These are phyloP conservation scores for Paradisaea rubra DNA, from an alignment of 2,113 vertebrate genomes.

Conservation along the genomic window DNA sequence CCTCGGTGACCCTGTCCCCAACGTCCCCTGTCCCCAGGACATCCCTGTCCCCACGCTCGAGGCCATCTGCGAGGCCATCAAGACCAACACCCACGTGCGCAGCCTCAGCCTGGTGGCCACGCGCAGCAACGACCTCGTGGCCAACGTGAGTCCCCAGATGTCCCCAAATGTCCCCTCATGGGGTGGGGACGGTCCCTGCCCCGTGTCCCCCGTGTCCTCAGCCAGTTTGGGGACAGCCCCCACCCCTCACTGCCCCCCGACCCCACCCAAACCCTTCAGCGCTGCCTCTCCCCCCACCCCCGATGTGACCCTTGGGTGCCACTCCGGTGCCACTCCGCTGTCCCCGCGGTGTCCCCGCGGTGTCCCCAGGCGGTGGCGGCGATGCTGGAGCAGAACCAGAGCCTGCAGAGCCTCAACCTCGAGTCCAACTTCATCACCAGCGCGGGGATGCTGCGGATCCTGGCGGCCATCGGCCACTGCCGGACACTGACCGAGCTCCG, in stretches of 20 bases:
- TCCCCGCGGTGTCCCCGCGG: slow-evolving; percentile 40
- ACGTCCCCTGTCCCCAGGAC: slow-evolving; percentile 62
- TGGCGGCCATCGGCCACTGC: slow-evolving; percentile 81
- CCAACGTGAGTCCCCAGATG: slow-evolving; percentile 71
- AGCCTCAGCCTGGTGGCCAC: slow-evolving; percentile 89
- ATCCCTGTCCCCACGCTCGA: slow-evolving; percentile 85
- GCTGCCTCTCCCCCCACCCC: too few relatives aligned
- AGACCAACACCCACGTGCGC: slow-evolving; percentile 83
- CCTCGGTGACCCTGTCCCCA: background rate
- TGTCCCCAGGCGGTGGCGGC: slow-evolving; percentile 82
- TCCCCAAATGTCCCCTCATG: background rate
- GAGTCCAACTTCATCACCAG: slow-evolving; percentile 97
- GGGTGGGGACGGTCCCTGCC: background rate
- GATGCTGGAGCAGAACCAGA: slow-evolving; percentile 89
- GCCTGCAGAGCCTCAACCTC: slow-evolving; percentile 87
- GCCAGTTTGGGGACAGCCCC: background rate
- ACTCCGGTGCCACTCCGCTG: background rate
- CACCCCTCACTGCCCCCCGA: too few relatives aligned
- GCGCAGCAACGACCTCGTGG: slow-evolving; percentile 90
- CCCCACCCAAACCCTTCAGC: too few relatives aligned
- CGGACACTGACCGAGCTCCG: slow-evolving; percentile 81
- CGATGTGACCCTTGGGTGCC: background rate
- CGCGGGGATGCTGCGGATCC: slow-evolving; percentile 83
- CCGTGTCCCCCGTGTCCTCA: background rate
- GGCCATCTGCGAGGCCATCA: slow-evolving; percentile 87